A percentile compares a stretch with the other conserved stretches of the same genome.
Conservation (phyloP, 2,797 vertebrate species). For the Pipistrellus nathusii region DNA sequence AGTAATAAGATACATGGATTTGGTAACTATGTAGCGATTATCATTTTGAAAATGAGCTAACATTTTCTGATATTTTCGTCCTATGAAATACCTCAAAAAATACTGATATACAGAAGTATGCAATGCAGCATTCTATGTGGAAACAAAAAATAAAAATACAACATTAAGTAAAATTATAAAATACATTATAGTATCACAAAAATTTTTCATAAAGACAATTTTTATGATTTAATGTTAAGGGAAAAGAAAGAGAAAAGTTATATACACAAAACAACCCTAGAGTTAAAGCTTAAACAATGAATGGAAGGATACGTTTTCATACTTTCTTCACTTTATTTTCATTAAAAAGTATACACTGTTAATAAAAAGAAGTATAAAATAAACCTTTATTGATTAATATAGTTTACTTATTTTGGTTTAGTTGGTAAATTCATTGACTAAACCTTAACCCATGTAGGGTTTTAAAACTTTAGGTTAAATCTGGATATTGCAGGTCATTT, state of each 20-base stretch:
- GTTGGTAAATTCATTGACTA: not conserved
- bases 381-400: not conserved
- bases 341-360: not conserved
- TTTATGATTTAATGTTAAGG: not conserved
- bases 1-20: not conserved
- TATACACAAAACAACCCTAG: not conserved
- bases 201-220: not conserved
- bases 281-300: not conserved
- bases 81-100: not conserved
- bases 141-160: not conserved
- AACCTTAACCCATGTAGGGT: not conserved
- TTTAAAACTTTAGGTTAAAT: not conserved
- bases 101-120: not conserved
- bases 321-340: not conserved
- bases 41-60: not conserved
- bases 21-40: not conserved
- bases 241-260: not conserved
- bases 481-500: not conserved
- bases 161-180: not conserved
- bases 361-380: not conserved
- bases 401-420: not conserved
- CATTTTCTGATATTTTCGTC: not conserved
- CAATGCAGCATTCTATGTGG: not conserved
- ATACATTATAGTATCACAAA: not conserved
- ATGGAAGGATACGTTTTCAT: not conserved